Percentiles rank a stretch among this genome's conserved stretches.
Evolutionary conservation across 37 sponge, comb jelly and placozoan species (phyloP).

Genomic region (Agelas oroides): DNA sequence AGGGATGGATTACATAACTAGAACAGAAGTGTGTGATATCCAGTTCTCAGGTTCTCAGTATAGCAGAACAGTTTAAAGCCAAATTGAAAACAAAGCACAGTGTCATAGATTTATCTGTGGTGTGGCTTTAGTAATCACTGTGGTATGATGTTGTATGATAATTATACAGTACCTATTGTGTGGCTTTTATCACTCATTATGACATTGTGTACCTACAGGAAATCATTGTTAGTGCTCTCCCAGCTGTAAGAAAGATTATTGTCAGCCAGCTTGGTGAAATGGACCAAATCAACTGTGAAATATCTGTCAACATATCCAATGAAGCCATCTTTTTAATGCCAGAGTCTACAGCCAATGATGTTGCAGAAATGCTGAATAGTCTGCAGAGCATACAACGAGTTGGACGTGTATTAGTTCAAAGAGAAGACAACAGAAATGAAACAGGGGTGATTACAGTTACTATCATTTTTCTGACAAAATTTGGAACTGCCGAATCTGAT

Average conservation of each 20-base stretch:
- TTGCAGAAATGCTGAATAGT: slow-evolving; percentile 3
- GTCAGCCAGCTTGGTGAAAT: neutral
- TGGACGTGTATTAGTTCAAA: neutral
- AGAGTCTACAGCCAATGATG: neutral
- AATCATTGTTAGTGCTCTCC: neutral
- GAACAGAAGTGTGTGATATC: too few species aligned
- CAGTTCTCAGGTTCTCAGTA: too few species aligned
- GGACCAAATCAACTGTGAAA: neutral
- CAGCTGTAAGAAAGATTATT: neutral
- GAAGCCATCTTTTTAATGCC: too few species aligned
- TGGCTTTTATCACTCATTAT: too few species aligned
- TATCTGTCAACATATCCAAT: neutral
- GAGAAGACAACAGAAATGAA: too few species aligned
- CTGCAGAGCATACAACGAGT: slow-evolving; percentile 1
- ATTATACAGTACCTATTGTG: too few species aligned
- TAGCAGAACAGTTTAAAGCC: too few species aligned
- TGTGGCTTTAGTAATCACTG: too few species aligned
- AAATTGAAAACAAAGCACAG: too few species aligned
- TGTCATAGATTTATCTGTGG: too few species aligned
- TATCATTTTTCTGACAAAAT: neutral
- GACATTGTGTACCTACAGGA: neutral
- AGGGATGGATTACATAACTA: too few species aligned
- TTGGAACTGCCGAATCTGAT: neutral
- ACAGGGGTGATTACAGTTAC: neutral
- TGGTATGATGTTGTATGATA: too few species aligned